Conservation (phyloP, 2,113 vertebrate species). For the Oxygymnocypris stewartii region DNA sequence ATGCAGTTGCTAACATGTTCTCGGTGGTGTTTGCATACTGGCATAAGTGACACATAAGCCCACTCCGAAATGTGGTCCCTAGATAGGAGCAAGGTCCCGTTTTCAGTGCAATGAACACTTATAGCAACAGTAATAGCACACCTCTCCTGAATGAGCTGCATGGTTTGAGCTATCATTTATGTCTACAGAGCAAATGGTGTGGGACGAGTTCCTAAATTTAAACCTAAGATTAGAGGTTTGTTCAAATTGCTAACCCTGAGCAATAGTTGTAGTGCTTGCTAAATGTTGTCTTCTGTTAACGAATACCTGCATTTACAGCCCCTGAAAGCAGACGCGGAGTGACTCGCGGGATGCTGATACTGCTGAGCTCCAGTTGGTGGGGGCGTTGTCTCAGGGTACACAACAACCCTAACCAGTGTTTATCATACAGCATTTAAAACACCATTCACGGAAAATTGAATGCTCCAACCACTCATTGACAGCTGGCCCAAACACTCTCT, state of each 20-base stretch:
- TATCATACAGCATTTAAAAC: not conserved
- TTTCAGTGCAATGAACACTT: not conserved
- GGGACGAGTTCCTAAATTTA: not conserved
- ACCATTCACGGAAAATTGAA: not conserved
- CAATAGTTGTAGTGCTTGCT: not conserved
- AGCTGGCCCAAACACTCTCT: slow-evolving; percentile 6
- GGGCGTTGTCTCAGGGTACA: slow-evolving; percentile 3
- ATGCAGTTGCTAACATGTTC: not conserved
- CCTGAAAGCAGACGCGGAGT: slow-evolving; percentile 3
- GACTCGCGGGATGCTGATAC: not conserved
- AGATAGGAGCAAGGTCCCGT: not conserved
- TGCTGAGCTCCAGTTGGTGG: slow-evolving; percentile 17
- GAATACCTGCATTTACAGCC: slow-evolving; percentile 9
- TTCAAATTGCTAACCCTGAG: slow-evolving; percentile 1
- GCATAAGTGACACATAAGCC: not conserved
- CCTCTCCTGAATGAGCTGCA: not conserved
- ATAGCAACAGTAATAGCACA: slow-evolving; percentile 6
- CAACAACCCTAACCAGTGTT: slow-evolving; percentile 21
- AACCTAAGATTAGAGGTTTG: slow-evolving; percentile 24
- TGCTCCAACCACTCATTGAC: not conserved
- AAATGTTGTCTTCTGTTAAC: not conserved
- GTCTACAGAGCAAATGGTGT: slow-evolving; percentile 1
- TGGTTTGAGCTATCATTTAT: slow-evolving; percentile 8
- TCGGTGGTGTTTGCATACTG: not conserved
- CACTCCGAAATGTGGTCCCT: not conserved